Percentiles rank a stretch among this genome's conserved stretches.
Evolutionary conservation across 2,888 invertebrate genomes (phyloP).

Genomic region (Bellardia pandia): DNA sequence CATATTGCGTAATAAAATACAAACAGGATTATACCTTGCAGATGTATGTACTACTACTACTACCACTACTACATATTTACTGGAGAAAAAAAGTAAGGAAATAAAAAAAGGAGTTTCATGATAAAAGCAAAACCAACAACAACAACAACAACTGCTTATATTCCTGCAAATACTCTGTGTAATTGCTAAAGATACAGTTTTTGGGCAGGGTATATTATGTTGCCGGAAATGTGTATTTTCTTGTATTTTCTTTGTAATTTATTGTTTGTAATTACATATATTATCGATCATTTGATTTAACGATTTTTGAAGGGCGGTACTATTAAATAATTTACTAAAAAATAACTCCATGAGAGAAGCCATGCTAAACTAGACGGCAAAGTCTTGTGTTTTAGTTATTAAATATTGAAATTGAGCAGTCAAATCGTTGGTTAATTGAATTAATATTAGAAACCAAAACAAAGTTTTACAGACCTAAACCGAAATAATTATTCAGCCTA

Average conservation of each 20-base stretch:
- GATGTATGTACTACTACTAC: neutral
- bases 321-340: too few relatives aligned
- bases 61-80: too few relatives aligned
- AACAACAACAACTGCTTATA: too few relatives aligned
- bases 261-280: neutral
- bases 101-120: neutral
- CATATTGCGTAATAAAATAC: constrained; percentile 29
- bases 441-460: too few relatives aligned
- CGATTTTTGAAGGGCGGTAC: too few relatives aligned
- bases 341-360: too few relatives aligned
- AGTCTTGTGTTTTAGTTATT: too few relatives aligned
- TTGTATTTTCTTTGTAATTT: neutral
- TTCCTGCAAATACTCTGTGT: neutral
- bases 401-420: too few relatives aligned
- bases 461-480: too few relatives aligned
- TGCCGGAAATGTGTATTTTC: neutral
- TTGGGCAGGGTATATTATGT: neutral
- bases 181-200: neutral
- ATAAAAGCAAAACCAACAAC: neutral
- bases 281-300: neutral
- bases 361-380: too few relatives aligned
- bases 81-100: neutral
- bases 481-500: too few relatives aligned
- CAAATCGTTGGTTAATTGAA: too few relatives aligned
- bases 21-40: constrained; percentile 12